Percentiles rank a stretch among this genome's conserved stretches.
Evolutionary conservation across 2,113 vertebrate species (phyloP).

Genomic region (Isichthys henryi): DNA sequence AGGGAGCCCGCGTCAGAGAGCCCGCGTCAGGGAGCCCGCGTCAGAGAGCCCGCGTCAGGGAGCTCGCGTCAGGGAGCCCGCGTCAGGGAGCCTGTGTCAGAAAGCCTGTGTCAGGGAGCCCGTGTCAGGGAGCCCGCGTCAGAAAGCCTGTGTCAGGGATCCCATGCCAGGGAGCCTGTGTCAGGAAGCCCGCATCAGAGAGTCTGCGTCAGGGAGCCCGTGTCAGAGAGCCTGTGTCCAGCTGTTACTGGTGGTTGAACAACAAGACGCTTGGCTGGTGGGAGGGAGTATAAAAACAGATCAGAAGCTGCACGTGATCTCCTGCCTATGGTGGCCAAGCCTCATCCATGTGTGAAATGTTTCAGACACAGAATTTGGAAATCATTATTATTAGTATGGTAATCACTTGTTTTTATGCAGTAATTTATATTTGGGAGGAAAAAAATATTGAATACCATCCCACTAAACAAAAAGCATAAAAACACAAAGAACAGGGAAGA

Average conservation of each 20-base stretch:
- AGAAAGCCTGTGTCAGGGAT: too few species aligned
- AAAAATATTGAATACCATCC: not conserved
- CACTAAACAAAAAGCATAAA: not conserved
- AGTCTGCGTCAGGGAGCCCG: too few species aligned
- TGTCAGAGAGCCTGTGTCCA: not conserved
- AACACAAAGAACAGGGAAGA: not conserved
- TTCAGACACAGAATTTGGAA: not conserved
- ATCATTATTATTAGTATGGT: not conserved
- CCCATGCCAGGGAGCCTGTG: too few species aligned
- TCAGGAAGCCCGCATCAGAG: too few species aligned
- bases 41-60: too few species aligned
- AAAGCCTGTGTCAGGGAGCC: too few species aligned
- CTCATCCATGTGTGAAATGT: not conserved
- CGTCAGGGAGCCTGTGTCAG: too few species aligned
- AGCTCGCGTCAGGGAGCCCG: too few species aligned
- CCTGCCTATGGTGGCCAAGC: not conserved
- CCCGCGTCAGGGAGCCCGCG: too few species aligned
- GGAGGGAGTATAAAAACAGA: not conserved
- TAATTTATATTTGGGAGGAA: not conserved
- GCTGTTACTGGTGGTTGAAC: not conserved
- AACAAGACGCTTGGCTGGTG: not conserved
- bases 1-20: too few species aligned
- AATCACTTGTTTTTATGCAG: not conserved
- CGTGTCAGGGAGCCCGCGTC: too few species aligned
- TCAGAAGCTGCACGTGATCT: not conserved